Evolutionary conservation across 2,797 vertebrate species (phyloP), one percentile per base, ranked within the genome.

Genomic region (Ctenopoma multispine): DNA sequence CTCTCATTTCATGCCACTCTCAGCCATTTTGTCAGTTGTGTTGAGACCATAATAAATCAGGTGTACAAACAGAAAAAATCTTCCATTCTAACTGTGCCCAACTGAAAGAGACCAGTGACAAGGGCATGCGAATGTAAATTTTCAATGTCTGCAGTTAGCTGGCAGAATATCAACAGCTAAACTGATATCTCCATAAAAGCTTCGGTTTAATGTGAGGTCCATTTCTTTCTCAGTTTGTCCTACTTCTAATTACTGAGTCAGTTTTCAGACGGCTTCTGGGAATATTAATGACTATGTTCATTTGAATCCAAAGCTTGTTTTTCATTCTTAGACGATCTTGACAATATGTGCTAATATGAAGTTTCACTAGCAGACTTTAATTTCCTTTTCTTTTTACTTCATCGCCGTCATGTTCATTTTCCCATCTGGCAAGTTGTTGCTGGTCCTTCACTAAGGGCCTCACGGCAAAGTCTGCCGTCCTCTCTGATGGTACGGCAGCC

Each of bases 101-200:
- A 3, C 68, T 1, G n/a, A 27, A 15, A 54, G 0, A 34, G 57
- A 59, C 1, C 41, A 8, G 43, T 51, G 20, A 27, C 66, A 49
- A 61, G 60, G 46, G 13, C 46, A 31, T 0, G 2, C 6, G 51
- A 17, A 61, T 31, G 64, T 23, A 14, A 63, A 76, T 64, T 11
- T 29, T 29, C 7, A 58, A 27, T 3, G 34, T n/a, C 46, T 59
- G 69, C 60, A 15, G 74, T 0, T 46, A 12, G 62, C 60, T 17
- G 44, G 38, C 1, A 1, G 63, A 55, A 63, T 40, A 63, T 40
- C 44, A 60, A 20, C 5, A 13, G 15, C 41, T 13, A 2, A 44
- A 50, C 57, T 75, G 75, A n/a, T 53, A 38, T 76, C 65, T 73
- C 65, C 60, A 60, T 50, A 27, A 77, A 75, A 48, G 21, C 10